phyloP scores from a whole-genome alignment of 1,140 invertebrate genomes.

The Eupeodes corollae region DNA sequence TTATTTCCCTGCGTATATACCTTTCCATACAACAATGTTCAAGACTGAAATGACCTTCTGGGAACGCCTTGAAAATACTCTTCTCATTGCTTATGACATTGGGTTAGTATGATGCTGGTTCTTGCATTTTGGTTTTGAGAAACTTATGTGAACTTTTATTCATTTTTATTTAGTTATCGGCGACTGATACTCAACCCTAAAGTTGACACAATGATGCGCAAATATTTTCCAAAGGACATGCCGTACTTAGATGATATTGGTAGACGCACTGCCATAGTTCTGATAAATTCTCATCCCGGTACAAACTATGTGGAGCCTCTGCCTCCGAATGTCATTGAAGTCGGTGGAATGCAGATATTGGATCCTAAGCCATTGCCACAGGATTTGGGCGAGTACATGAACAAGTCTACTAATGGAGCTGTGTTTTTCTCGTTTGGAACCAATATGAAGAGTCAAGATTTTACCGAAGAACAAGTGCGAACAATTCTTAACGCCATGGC shows the following conservation, averaged over 20 bases:
- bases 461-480: neutral
- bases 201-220: neutral
- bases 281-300: conserved; percentile 38
- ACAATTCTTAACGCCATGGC: conserved; percentile 1
- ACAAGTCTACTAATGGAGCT: conserved; percentile 20
- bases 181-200: neutral
- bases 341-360: conserved; percentile 42
- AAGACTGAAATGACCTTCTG: conserved; percentile 19
- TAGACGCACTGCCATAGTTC: conserved; percentile 20
- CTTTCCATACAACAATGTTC: conserved; percentile 12
- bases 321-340: conserved; percentile 42
- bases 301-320: conserved; percentile 37
- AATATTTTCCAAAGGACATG: neutral
- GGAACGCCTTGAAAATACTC: conserved; percentile 22
- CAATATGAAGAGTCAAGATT: conserved; percentile 7
- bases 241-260: neutral
- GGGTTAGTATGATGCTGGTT: conserved; percentile 13
- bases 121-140: too few relatives aligned
- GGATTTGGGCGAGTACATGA: conserved; percentile 18
- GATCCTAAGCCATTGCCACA: conserved; percentile 17
- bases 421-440: conserved; percentile 27
- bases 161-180: neutral
- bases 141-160: neutral
- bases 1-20: conserved; percentile 15
- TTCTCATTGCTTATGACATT: conserved; percentile 11